Conservation (phyloP, 2,113 vertebrate genomes). For the Rhipidura dahli region DNA sequence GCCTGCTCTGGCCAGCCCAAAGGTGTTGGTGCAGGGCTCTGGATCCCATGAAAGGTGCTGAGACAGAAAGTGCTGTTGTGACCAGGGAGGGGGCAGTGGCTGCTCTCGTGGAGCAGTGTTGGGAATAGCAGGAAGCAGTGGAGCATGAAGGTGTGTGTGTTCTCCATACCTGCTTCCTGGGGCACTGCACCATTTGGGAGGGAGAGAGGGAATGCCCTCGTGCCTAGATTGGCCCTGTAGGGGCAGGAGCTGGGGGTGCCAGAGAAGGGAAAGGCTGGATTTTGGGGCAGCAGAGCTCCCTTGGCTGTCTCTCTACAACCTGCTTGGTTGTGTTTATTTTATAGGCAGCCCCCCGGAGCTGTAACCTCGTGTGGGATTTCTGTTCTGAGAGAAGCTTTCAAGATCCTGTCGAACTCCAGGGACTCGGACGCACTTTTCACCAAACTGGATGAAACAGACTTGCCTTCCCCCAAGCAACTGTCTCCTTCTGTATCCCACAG, state of each 20-base stretch:
- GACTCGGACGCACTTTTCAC: constrained; percentile 67
- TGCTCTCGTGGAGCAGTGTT: accelerated
- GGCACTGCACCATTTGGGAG: accelerated
- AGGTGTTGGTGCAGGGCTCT: background rate
- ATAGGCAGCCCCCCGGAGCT: constrained; percentile 52
- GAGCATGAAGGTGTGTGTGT: accelerated
- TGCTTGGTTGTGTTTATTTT: constrained; percentile 38
- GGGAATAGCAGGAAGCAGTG: background rate
- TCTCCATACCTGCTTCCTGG: background rate
- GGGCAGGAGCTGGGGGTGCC: background rate
- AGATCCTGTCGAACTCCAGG: constrained; percentile 58
- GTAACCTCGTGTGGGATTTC: constrained; percentile 59
- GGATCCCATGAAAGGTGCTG: background rate
- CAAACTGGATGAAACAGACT: constrained; percentile 77
- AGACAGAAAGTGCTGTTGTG: background rate
- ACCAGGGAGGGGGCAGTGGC: background rate
- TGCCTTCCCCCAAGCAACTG: constrained; percentile 62
- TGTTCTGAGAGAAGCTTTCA: constrained; percentile 78
- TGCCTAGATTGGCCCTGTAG: accelerated
- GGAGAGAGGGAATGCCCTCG: background rate
- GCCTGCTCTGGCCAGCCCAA: background rate
- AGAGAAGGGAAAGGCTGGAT: background rate
- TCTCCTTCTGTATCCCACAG: constrained; percentile 69
- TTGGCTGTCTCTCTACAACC: background rate
- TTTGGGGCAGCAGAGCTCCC: background rate